Conservation (phyloP, 2,888 invertebrate species). For the Stenodema calcarata region DNA sequence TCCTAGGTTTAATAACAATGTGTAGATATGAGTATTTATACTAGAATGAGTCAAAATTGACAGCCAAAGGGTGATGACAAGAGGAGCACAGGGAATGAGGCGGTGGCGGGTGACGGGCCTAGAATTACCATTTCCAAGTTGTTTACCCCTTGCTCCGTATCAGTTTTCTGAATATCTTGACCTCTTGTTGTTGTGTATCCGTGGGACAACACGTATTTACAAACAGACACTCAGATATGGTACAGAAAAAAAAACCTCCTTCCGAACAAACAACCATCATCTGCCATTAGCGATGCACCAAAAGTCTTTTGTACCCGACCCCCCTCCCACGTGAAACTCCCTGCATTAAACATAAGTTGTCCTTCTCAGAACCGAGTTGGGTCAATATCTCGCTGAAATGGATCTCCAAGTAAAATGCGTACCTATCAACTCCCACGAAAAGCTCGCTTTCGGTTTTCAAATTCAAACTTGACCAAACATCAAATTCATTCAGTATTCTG, state of each 20-base stretch:
- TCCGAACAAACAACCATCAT: background rate
- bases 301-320: background rate
- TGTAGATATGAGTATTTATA: too few species aligned
- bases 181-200: background rate
- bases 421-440: background rate
- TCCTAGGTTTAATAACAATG: too few species aligned
- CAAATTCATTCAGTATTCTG: background rate
- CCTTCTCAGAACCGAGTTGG: background rate
- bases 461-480: background rate
- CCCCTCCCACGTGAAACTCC: background rate
- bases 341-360: slow-evolving; percentile 27
- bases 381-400: slow-evolving; percentile 24
- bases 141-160: background rate
- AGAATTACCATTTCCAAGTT: background rate
- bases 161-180: background rate
- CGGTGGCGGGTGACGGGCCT: background rate
- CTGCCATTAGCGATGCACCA: background rate
- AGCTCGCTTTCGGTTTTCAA: background rate
- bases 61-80: background rate
- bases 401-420: slow-evolving; percentile 23
- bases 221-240: background rate
- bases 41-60: too few species aligned
- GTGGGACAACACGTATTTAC: background rate
- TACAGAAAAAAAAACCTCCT: background rate
- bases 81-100: background rate